Base-by-base conservation (phyloP, 2,797 vertebrate genomes). In the Carapus acus region DNA sequence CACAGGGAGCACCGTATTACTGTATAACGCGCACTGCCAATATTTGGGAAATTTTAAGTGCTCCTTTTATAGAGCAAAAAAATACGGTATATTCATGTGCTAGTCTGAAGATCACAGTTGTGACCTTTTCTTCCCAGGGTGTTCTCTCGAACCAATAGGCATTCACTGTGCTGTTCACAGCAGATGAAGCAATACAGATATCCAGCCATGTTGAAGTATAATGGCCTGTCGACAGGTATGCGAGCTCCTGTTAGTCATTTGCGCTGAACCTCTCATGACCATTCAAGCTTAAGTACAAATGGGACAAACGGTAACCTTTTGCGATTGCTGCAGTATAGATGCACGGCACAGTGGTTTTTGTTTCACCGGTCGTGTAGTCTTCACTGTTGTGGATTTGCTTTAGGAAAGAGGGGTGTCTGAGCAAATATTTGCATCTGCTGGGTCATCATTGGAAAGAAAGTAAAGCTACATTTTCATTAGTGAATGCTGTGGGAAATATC, bases 401-500 rank as follows among this genome's bases (percentile, higher is more conserved):
- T 58, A 14, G 12, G 7, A 14, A 22, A 36, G 61, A 54, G 16
- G n/a, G 12, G 27, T 29, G n/a, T n/a, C n/a, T n/a, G n/a, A n/a
- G n/a, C n/a, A n/a, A n/a, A n/a, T n/a, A 74, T 74, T 73, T 77
- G 65, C 58, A 55, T 75, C 59, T 42, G 61, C 27, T 9, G 37
- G 47, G 42, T 43, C 41, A 74, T 63, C 65, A 72, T 67, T 61
- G 63, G 71, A 42, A 43, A 57, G 71, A 79, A 76, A 56, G 57
- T 44, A 69, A 74, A 68, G 41, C 43, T 2, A 57, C 72, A 71
- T 78, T 84, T 80, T 82, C 81, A 85, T 86, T 83, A 55, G 70
- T 65, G 78, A 86, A 86, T 86, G 78, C 71, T 71, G 68, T 55
- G 67, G 62, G 75, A 71, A 82, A 82, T 61, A 77, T 79, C 77